These are phyloP conservation scores for Euura lappo DNA, from an alignment of 1,140 invertebrate species.

Conservation along the genomic window DNA sequence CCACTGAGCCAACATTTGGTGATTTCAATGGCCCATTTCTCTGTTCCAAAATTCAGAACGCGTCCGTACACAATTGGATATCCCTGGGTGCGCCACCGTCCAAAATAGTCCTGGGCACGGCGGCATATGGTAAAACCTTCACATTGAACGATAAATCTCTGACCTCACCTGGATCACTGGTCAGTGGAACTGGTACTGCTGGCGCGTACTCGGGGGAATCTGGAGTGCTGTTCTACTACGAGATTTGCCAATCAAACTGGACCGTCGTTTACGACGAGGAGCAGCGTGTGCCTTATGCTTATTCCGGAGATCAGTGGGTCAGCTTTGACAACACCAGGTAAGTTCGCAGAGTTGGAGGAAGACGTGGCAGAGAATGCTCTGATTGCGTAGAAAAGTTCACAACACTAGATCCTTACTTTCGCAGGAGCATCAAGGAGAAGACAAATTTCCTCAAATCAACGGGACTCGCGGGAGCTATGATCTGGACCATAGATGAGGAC, in stretches of 20 bases:
- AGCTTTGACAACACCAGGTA: constrained; percentile 72
- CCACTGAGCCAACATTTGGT: neutral
- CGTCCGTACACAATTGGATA: constrained; percentile 66
- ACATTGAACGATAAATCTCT: constrained; percentile 58
- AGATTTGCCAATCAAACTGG: constrained; percentile 64
- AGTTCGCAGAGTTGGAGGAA: constrained; percentile 18
- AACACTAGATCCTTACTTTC: too few relatives aligned
- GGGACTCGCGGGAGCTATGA: constrained; percentile 29
- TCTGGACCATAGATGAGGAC: constrained; percentile 79
- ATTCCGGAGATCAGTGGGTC: constrained; percentile 72
- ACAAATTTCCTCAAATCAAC: constrained; percentile 58
- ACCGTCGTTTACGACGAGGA: constrained; percentile 33
- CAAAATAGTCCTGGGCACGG: constrained; percentile 72
- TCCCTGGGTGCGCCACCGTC: constrained; percentile 56
- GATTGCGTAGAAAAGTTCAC: neutral
- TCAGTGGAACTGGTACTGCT: constrained; percentile 62
- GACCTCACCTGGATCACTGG: constrained; percentile 63
- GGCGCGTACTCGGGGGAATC: constrained; percentile 75
- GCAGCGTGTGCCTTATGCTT: too few relatives aligned
- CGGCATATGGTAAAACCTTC: constrained; percentile 38
- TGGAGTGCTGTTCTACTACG: constrained; percentile 81
- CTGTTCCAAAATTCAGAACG: neutral
- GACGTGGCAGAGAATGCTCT: too few relatives aligned
- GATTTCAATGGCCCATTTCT: neutral
- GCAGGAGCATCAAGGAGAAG: constrained; percentile 62